Percentiles rank a stretch among this genome's conserved stretches.
Conservation (phyloP, 2,888 invertebrate species). For the Lasiommata megera region DNA sequence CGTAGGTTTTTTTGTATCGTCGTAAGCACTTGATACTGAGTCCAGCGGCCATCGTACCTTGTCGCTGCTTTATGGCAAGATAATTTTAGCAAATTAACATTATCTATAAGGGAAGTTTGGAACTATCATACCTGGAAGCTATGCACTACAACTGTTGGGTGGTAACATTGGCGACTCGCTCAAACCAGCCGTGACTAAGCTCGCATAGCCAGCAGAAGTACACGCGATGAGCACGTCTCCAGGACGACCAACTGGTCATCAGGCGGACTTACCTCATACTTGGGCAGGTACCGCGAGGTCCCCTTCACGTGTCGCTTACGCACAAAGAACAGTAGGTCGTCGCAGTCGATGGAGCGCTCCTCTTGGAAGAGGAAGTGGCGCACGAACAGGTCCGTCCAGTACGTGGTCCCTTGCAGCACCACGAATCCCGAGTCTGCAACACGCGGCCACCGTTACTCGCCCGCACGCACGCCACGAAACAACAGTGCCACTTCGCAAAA, state of each 20-base stretch:
- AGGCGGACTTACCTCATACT: conserved; percentile 87
- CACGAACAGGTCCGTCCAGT: conserved; percentile 97
- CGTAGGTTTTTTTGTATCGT: no score
- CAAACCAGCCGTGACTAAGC: no score
- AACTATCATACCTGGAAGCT: no score
- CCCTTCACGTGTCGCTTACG: conserved; percentile 94
- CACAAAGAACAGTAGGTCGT: conserved; percentile 98
- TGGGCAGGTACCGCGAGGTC: conserved; percentile 92
- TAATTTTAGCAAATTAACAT: no score
- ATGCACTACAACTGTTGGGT: no score
- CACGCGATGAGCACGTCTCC: background rate
- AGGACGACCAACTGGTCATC: background rate
- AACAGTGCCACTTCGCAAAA: no score
- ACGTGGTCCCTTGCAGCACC: conserved; percentile 94
- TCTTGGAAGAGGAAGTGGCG: conserved; percentile 96
- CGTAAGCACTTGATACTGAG: no score
- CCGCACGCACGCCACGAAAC: no score
- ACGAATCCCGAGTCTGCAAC: conserved; percentile 93
- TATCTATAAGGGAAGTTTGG: no score
- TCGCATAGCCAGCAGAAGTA: background rate
- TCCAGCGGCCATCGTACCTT: no score
- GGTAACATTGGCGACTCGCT: no score
- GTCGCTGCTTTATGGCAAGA: no score
- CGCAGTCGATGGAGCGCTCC: conserved; percentile 93
- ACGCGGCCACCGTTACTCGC: background rate